A percentile compares a stretch with the other conserved stretches of the same genome.
Conservation (phyloP, 2,888 invertebrate species). For the Hydraecia micacea region DNA sequence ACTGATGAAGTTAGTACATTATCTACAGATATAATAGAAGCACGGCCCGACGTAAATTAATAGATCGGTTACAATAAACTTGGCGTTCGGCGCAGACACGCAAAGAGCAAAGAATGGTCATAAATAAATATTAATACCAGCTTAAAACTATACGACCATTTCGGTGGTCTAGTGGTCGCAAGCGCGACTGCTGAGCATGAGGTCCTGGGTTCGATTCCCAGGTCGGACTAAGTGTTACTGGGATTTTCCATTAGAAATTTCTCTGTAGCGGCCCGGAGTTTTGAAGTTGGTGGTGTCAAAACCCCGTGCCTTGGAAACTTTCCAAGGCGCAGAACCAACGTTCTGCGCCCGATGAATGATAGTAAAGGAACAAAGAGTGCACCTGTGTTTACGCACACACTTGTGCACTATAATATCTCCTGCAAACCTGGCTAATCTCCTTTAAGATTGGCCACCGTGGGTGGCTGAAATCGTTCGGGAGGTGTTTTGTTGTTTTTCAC, state of each 20-base stretch:
- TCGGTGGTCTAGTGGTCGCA: too few species aligned
- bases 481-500: neutral
- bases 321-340: too few species aligned
- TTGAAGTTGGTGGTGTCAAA: too few species aligned
- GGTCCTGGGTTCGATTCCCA: too few species aligned
- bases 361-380: neutral
- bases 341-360: too few species aligned
- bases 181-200: too few species aligned
- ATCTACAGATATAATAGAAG: constrained; percentile 20
- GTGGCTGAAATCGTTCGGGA: neutral
- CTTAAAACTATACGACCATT: neutral
- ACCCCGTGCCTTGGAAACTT: too few species aligned
- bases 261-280: too few species aligned
- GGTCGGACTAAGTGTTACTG: too few species aligned
- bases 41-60: constrained; percentile 8
- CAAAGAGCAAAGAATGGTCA: neutral
- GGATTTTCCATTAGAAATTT: too few species aligned
- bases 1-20: neutral
- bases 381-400: neutral
- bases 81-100: constrained; percentile 11
- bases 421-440: neutral
- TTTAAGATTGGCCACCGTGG: neutral
- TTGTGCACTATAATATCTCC: neutral
- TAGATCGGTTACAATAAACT: constrained; percentile 26
- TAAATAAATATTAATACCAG: neutral